Evolutionary conservation across 1,140 invertebrate genomes (phyloP).

Genomic region (Bombus waltoni): DNA sequence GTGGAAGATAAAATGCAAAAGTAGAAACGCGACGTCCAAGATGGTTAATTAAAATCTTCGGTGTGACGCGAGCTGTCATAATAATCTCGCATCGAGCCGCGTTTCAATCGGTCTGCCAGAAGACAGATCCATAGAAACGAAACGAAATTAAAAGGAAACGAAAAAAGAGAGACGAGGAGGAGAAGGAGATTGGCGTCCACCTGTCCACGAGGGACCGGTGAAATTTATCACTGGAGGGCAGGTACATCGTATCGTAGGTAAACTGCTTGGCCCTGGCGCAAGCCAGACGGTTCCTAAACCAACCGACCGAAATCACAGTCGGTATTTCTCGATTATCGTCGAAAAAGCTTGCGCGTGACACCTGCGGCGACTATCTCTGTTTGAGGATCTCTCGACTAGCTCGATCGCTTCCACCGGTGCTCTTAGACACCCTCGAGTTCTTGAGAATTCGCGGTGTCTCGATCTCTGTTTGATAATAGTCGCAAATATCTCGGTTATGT

Average conservation of each 20-base stretch:
- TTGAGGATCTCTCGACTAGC: neutral
- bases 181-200: slow-evolving; percentile 36
- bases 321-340: slow-evolving; percentile 37
- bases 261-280: neutral
- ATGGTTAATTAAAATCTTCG: slow-evolving; percentile 20
- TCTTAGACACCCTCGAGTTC: slow-evolving; percentile 10
- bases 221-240: slow-evolving; percentile 50
- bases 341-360: slow-evolving; percentile 40
- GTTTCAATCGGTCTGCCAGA: neutral
- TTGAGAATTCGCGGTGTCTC: neutral
- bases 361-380: slow-evolving; percentile 52
- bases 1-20: neutral
- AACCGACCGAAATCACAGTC: slow-evolving; percentile 57
- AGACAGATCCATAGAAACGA: neutral
- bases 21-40: neutral
- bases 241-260: slow-evolving; percentile 54
- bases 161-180: neutral
- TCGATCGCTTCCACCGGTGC: neutral
- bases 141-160: neutral
- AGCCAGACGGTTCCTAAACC: slow-evolving; percentile 45
- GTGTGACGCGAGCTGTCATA: neutral
- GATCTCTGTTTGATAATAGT: neutral
- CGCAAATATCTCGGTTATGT: neutral
- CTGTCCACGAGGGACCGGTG: slow-evolving; percentile 15
- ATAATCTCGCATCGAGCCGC: neutral